A percentile compares a stretch with the other conserved stretches of the same genome.
These are phyloP conservation scores for Gymnopithys bicolor DNA, from an alignment of 2,797 vertebrate genomes.

Conservation along the genomic window DNA sequence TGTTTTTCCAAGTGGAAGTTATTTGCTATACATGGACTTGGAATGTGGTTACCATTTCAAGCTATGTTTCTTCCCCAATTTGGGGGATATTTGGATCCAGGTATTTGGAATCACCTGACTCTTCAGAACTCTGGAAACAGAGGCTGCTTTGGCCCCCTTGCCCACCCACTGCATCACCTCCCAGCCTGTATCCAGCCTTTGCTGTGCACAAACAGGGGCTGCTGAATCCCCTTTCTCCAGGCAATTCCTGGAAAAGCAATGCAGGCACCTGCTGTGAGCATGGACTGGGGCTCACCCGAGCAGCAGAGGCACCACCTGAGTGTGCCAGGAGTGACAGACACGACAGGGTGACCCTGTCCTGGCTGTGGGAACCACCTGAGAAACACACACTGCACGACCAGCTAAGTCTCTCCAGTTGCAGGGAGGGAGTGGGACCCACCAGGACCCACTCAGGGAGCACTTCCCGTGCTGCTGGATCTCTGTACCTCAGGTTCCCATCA, in stretches of 20 bases:
- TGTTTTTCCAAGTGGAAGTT: neutral
- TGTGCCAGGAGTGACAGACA: neutral
- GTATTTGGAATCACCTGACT: neutral
- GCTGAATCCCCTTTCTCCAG: neutral
- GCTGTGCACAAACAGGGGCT: rapidly evolving
- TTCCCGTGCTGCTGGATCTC: neutral
- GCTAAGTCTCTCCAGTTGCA: neutral
- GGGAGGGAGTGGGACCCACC: neutral
- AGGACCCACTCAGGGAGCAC: neutral
- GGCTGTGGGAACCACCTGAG: neutral
- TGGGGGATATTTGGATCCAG: neutral
- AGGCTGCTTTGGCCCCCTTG: neutral
- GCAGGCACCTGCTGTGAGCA: neutral
- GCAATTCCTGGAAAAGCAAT: neutral
- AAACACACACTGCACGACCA: neutral
- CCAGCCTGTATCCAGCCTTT: neutral
- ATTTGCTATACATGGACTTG: neutral
- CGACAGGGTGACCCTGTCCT: rapidly evolving
- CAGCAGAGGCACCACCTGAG: neutral
- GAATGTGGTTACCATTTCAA: neutral
- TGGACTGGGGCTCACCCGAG: neutral
- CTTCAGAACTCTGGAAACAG: neutral
- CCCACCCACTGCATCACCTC: neutral
- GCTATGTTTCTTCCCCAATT: neutral
- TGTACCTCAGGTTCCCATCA: neutral